phyloP scores from a whole-genome alignment of 2,113 vertebrate species.

The Cryptotis parvus region DNA sequence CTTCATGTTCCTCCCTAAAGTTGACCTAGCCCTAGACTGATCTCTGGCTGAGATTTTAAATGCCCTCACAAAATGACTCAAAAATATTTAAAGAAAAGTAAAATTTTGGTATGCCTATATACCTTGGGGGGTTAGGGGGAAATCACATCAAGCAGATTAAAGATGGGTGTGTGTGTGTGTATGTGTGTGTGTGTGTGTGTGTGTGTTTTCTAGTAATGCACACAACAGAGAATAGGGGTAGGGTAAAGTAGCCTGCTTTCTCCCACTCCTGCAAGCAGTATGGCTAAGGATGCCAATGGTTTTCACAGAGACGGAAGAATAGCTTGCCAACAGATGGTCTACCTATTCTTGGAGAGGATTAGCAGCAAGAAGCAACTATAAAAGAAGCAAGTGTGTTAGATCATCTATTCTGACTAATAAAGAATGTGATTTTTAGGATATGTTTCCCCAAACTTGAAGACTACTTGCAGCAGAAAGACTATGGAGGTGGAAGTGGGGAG shows the following conservation, averaged over 20 bases:
- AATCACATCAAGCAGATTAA: conserved; percentile 52
- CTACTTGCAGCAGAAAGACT: conserved; percentile 3
- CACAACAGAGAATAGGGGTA: not conserved
- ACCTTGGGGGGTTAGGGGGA: not conserved
- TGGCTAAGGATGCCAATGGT: not conserved
- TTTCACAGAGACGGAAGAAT: not conserved
- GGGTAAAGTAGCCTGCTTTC: not conserved
- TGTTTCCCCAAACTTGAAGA: not conserved
- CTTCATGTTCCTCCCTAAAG: not conserved
- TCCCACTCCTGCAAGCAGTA: not conserved
- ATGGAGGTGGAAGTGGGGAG: not conserved
- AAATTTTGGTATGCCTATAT: conserved; percentile 40
- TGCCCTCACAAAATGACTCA: not conserved
- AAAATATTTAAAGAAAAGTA: not conserved
- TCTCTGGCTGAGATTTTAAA: conserved; percentile 24
- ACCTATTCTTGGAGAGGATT: conserved; percentile 21
- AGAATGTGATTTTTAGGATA: not conserved
- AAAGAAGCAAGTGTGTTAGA: not conserved
- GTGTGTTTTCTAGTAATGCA: not conserved
- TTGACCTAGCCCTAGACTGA: not conserved
- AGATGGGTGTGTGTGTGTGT: not conserved
- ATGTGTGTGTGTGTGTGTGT: not conserved
- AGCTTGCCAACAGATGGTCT: not conserved
- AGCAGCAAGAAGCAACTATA: not conserved
- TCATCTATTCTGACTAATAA: not conserved